phyloP scores from a whole-genome alignment of 64 coral and sea anemone species.

The Anthopleura sola region DNA sequence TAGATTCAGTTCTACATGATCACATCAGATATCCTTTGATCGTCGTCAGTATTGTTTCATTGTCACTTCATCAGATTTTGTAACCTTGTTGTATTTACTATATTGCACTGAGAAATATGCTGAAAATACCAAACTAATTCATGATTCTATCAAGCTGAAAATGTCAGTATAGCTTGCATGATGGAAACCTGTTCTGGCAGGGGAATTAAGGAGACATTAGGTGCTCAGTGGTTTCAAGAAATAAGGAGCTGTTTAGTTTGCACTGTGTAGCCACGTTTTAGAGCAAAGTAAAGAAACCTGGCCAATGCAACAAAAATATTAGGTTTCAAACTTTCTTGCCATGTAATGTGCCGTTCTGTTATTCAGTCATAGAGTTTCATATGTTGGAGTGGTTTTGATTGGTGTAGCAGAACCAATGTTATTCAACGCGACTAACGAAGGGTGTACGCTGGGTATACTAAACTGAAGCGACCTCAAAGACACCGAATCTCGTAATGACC shows the following conservation, averaged over 20 bases:
- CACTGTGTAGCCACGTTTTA: too few relatives aligned
- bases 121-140: too few relatives aligned
- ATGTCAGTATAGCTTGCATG: too few relatives aligned
- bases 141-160: too few relatives aligned
- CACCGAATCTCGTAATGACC: conserved; percentile 13
- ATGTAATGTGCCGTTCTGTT: not conserved
- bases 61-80: not conserved
- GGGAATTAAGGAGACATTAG: too few relatives aligned
- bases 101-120: too few relatives aligned
- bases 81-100: too few relatives aligned
- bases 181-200: too few relatives aligned
- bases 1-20: not conserved
- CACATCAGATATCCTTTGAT: not conserved
- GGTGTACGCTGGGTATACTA: conserved; percentile 28
- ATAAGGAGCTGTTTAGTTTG: too few relatives aligned
- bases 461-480: conserved; percentile 20
- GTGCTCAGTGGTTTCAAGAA: too few relatives aligned
- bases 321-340: not conserved
- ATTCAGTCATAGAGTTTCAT: not conserved
- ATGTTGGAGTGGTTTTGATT: not conserved
- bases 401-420: conserved; percentile 11
- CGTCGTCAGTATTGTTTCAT: not conserved
- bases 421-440: not conserved
- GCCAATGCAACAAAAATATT: too few relatives aligned
- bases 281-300: too few relatives aligned